Percentiles rank a stretch among this genome's conserved stretches.
phyloP scores from a whole-genome alignment of 2,113 vertebrate genomes.

The Hucho hucho region DNA sequence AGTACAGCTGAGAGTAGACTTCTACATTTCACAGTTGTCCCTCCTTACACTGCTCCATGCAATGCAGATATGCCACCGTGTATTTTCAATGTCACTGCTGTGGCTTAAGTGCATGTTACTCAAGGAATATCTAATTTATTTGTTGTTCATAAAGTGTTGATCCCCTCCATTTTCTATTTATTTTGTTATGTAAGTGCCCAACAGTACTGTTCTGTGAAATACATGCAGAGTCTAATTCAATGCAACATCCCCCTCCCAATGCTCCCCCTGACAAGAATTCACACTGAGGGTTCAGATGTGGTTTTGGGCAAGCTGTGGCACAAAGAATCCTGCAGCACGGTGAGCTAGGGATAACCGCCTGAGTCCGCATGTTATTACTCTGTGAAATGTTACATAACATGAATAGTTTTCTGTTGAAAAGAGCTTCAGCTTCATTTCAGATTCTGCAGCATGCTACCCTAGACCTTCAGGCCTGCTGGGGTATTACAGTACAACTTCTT shows the following conservation, averaged over 20 bases:
- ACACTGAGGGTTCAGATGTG: background rate
- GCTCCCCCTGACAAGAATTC: background rate
- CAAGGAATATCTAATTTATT: too few species aligned
- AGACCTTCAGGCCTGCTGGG: background rate
- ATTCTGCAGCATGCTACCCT: background rate
- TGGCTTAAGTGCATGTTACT: too few species aligned
- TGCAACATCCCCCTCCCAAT: background rate
- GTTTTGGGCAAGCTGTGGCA: background rate
- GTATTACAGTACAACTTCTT: background rate
- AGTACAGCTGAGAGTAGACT: too few species aligned
- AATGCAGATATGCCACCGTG: too few species aligned
- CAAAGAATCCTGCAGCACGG: background rate
- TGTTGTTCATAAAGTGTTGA: too few species aligned
- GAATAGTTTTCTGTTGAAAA: background rate
- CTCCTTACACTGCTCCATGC: too few species aligned
- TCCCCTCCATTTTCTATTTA: background rate
- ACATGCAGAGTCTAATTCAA: background rate
- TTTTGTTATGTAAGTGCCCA: background rate
- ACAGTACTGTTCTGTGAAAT: background rate
- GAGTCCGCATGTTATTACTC: background rate
- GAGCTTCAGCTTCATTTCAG: background rate
- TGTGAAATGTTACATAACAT: conserved; percentile 7
- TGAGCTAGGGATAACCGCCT: background rate
- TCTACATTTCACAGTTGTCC: too few species aligned
- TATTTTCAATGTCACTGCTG: too few species aligned